These are phyloP conservation scores for Panthera leo DNA, from an alignment of 2,113 vertebrate species.

Conservation along the genomic window DNA sequence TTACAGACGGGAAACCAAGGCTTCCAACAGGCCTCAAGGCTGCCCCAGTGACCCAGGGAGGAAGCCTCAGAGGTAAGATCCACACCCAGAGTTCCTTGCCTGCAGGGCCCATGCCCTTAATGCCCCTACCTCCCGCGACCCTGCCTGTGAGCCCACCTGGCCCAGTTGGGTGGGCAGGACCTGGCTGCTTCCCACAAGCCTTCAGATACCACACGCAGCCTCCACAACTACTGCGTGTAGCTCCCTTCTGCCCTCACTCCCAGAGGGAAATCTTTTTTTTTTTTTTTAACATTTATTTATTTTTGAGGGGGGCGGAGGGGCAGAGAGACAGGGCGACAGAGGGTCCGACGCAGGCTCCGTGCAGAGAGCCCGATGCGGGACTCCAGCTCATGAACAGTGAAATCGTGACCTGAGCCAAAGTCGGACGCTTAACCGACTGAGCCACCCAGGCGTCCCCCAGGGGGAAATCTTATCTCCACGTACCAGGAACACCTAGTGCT, in stretches of 20 bases:
- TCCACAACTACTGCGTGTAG: neutral
- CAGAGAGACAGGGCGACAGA: no score
- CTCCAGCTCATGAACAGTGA: no score
- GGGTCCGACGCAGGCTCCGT: no score
- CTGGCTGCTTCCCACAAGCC: neutral
- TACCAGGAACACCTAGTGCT: neutral
- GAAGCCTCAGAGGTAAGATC: no score
- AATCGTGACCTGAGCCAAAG: no score
- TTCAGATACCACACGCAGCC: neutral
- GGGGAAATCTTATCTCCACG: neutral
- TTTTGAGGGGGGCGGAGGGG: no score
- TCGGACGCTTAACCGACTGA: no score
- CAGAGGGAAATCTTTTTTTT: neutral
- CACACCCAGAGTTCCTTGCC: neutral
- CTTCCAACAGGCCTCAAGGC: neutral
- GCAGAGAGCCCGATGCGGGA: no score
- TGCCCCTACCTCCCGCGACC: fast-evolving
- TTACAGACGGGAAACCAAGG: neutral
- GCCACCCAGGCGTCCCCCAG: no score
- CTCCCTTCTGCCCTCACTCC: neutral
- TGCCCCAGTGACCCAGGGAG: neutral
- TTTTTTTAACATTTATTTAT: no score
- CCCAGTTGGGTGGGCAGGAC: neutral
- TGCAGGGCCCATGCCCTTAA: neutral
- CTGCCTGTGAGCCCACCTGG: neutral